Evolutionary conservation across 2,888 invertebrate genomes (phyloP), one percentile per base, ranked within the genome.

Genomic region (Parnassius orleans): DNA sequence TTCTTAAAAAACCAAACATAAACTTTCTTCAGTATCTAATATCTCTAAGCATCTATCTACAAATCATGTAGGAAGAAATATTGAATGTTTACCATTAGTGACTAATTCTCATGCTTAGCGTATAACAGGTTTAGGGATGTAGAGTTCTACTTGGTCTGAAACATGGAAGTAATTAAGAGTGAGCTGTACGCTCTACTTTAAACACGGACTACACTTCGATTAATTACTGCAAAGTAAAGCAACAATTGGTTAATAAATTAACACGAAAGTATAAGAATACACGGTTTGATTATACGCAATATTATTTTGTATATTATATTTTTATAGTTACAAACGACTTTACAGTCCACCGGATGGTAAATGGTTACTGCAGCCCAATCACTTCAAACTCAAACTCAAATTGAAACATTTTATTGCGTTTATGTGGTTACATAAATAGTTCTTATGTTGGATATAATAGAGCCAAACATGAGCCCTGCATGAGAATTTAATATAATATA

Each of bases 151-250:
- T 48, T 44, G 41, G 58, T 47, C n/a, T 58, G 43, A 48, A 59
- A 63, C 63, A 58, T 63, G 63, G 58, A 59, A 59, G 63, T 59
- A 63, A 63, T 63, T 58, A 63, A 55, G 46, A 59, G 24, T 52
- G 63, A 59, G 33, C 53, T 46, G 47, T 43, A 53, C 53, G 51
- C 58, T 46, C 50, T 54, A 50, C 19, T 58, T 58, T 58, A 15
- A 58, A 63, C 62, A 51, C 15, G 62, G 54, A 12, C 52, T 51
- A 63, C 50, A 48, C 44, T 46, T 51, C 54, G 62, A 63, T 58
- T 58, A 63, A 63, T 63, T 63, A 54, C 15, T 33, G 43, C 51
- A 44, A 50, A 43, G 51, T 54, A 52, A 63, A 51, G 46, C 58
- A 54, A 59, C 63, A 59, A 63, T 55, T 44, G 54, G 15, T 33